Conservation (phyloP, 2,888 invertebrate genomes). For the Rhagonycha fulva region DNA sequence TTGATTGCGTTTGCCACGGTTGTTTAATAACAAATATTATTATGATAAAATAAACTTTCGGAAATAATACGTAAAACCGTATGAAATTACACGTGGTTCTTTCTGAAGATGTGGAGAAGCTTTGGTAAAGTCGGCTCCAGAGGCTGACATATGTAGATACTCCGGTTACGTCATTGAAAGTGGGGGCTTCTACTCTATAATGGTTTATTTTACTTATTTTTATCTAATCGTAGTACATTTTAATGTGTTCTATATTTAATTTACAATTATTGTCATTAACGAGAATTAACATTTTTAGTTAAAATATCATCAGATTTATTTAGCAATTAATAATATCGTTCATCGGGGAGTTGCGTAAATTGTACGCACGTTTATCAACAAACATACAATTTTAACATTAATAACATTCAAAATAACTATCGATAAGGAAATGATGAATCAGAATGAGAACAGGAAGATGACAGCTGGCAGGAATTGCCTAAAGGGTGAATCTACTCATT, state of each 20-base stretch:
- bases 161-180: slow-evolving; percentile 25
- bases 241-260: slow-evolving; percentile 3
- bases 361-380: background rate
- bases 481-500: background rate
- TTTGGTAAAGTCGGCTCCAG: slow-evolving; percentile 28
- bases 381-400: background rate
- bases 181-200: slow-evolving; percentile 20
- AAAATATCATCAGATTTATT: background rate
- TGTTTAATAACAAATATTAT: background rate
- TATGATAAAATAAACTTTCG: background rate
- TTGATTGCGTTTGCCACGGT: background rate
- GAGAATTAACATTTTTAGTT: background rate
- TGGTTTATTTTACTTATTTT: slow-evolving; percentile 11
- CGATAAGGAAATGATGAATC: background rate
- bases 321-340: background rate
- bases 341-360: background rate
- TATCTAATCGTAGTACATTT: slow-evolving; percentile 12
- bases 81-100: slow-evolving; percentile 20
- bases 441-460: background rate
- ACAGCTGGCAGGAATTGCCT: background rate
- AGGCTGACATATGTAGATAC: slow-evolving; percentile 27
- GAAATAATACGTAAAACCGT: slow-evolving; percentile 3
- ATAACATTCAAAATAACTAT: background rate
- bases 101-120: slow-evolving; percentile 25
- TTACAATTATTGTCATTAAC: background rate